Base-by-base conservation (phyloP, 2,888 invertebrate genomes). In the Chouioia cunea region DNA sequence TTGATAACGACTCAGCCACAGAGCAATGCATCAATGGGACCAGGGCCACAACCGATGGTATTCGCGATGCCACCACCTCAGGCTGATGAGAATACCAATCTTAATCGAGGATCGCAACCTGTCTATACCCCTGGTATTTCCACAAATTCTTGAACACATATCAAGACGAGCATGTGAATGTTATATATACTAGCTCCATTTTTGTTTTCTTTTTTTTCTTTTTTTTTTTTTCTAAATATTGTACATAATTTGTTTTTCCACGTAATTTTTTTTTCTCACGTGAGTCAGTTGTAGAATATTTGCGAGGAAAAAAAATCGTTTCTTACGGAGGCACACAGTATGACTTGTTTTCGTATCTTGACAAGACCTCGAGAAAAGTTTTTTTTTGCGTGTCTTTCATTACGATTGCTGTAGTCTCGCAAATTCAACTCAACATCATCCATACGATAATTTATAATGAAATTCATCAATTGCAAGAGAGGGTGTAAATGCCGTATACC, bases 61-160 rank as follows among this genome's bases (percentile, higher is more conserved):
- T 74, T 70, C 54, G 72, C 74, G 60, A 74, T 74, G 90, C 80
- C 91, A 91, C 63, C 91, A 91, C 85, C 79, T 70, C 78, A 80
- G 75, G 76, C 78, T 71, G 91, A 90, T 62, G 93, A 93, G 85
- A 92, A 89, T 83, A 93, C 93, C 47, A 91, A 91, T 79, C 89
- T 93, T 71, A 85, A 84, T 77, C 83, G 85, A 64, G 83, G 82
- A 36, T 81, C 80, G 58, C 81, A 84, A 36, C 83, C 81, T 74
- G 78, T 81, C 74, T 84, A 83, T 75, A 84, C 83, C 70, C 79
- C 83, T 72, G 83, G 84, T 84, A 84, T 82, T 79, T 79, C 79
- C 75, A 10, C 36, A 36, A 79, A 73, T 73, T 78, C 77, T 76
- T 79, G 76, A 82, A 36, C 36, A 6, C 36, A 71, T 72, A 27